Percentiles rank a stretch among this genome's conserved stretches.
phyloP scores from a whole-genome alignment of 1,140 invertebrate genomes.

The Laupala kohalensis region DNA sequence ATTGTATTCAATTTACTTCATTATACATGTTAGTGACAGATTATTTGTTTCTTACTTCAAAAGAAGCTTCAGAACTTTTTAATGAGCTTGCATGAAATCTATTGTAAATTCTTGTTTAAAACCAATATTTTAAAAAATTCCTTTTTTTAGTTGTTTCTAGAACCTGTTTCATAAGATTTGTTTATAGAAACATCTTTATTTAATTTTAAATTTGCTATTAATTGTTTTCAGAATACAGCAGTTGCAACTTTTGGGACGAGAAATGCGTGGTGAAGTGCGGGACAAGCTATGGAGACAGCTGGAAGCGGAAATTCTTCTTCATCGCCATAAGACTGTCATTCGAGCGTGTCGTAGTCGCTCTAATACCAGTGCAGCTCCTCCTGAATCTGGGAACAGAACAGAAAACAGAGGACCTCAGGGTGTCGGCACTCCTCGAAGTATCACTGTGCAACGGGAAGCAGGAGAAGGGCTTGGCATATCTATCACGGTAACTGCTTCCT shows the following conservation, averaged over 20 bases:
- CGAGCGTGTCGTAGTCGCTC: conserved; percentile 33
- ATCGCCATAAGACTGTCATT: conserved; percentile 66
- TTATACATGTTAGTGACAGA: too few species aligned
- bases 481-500: conserved; percentile 49
- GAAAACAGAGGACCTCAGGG: conserved; percentile 20
- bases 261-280: conserved; percentile 59
- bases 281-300: conserved; percentile 73
- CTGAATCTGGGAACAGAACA: conserved; percentile 18
- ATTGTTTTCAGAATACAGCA: conserved; percentile 75
- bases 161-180: too few species aligned
- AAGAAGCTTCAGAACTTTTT: too few species aligned
- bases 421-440: conserved; percentile 37
- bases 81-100: too few species aligned
- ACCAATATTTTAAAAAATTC: too few species aligned
- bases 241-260: conserved; percentile 61
- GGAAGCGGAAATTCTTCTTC: conserved; percentile 73
- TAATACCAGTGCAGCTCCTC: conserved; percentile 22
- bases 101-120: too few species aligned
- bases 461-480: conserved; percentile 69
- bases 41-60: too few species aligned
- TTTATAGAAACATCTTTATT: too few species aligned
- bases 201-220: too few species aligned
- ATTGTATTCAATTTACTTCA: too few species aligned
- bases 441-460: conserved; percentile 45
- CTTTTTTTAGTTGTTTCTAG: too few species aligned